Evolutionary conservation across 2,113 vertebrate genomes (phyloP).

Genomic region (Marmota monax): DNA sequence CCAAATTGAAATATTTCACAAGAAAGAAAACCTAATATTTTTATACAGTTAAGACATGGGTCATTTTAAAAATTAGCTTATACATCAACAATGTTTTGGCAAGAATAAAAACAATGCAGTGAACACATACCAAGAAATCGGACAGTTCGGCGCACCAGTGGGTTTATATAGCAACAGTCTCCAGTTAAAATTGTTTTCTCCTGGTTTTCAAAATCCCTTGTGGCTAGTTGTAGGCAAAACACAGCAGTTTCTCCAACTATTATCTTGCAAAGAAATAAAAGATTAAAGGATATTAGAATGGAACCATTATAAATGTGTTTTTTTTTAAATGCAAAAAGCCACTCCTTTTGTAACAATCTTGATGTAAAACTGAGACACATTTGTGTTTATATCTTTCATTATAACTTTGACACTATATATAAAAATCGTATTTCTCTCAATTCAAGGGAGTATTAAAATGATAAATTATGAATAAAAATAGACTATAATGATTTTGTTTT

Average conservation of each 20-base stretch:
- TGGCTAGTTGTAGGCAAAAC: conserved; percentile 98
- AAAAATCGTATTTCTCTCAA: not conserved
- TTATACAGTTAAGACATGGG: not conserved
- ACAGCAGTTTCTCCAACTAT: conserved; percentile 96
- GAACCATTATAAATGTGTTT: conserved; percentile 57
- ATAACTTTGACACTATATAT: not conserved
- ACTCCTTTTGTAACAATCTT: not conserved
- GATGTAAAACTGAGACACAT: not conserved
- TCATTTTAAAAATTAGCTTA: not conserved
- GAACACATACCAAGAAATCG: conserved; percentile 95
- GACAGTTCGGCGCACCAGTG: conserved; percentile 96
- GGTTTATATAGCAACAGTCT: conserved; percentile 99
- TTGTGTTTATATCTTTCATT: not conserved
- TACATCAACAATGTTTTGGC: not conserved
- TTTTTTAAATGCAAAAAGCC: not conserved
- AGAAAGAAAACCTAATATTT: not conserved
- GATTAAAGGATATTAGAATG: conserved; percentile 81
- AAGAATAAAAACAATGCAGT: conserved; percentile 73
- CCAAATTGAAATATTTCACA: not conserved
- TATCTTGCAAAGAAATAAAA: conserved; percentile 91
- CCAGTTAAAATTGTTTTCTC: conserved; percentile 97
- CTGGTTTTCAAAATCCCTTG: conserved; percentile 97
- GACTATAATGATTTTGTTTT: not conserved
- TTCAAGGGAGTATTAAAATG: not conserved
- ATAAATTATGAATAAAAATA: conserved; percentile 2